These are phyloP conservation scores for Sinodicranocentrus sp. DNA, from an alignment of 2,888 invertebrate species.

Conservation along the genomic window DNA sequence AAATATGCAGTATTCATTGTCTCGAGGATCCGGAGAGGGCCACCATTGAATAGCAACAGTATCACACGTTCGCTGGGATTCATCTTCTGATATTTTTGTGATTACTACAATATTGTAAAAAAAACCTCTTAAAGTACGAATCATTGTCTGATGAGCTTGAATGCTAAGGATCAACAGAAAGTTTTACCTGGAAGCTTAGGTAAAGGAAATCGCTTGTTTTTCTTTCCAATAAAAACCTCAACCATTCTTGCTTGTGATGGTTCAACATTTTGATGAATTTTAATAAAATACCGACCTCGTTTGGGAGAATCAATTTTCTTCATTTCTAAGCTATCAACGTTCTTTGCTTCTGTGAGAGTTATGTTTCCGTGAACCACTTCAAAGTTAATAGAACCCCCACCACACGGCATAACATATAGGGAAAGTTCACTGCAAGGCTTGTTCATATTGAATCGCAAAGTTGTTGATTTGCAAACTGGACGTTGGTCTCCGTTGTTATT, in stretches of 20 bases:
- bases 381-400: slow-evolving; percentile 78
- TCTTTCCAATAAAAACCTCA: slow-evolving; percentile 76
- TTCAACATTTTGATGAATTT: slow-evolving; percentile 57
- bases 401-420: slow-evolving; percentile 82
- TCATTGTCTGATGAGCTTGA: neutral
- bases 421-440: slow-evolving; percentile 76
- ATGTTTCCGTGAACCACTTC: slow-evolving; percentile 70
- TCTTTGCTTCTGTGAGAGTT: slow-evolving; percentile 13
- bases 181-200: slow-evolving; percentile 80
- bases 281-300: slow-evolving; percentile 72
- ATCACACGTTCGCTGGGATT: slow-evolving; percentile 80
- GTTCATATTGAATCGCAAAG: slow-evolving; percentile 74
- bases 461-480: slow-evolving; percentile 40
- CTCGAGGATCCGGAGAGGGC: slow-evolving; percentile 80
- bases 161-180: neutral
- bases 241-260: slow-evolving; percentile 69
- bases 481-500: neutral
- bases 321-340: slow-evolving; percentile 72
- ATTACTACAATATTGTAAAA: too few species aligned
- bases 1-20: slow-evolving; percentile 79
- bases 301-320: slow-evolving; percentile 71
- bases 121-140: too few species aligned
- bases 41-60: slow-evolving; percentile 82
- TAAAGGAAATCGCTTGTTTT: slow-evolving; percentile 79
- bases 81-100: slow-evolving; percentile 81